Conservation (phyloP, 1,140 invertebrate species). For the Bombus fervidus region DNA sequence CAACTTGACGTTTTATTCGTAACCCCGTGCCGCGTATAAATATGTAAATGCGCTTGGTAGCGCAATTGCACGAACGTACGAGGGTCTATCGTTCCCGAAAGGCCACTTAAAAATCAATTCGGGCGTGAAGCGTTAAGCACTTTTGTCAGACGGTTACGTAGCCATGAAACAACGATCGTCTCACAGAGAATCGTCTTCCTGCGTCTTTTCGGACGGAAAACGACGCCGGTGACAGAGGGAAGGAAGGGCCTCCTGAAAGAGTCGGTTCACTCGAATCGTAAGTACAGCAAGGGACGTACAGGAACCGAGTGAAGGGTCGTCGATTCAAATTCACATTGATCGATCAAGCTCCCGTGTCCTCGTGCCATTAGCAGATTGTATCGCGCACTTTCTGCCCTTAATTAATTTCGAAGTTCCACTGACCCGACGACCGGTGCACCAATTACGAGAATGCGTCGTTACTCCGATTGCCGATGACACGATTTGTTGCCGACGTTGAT, state of each 20-base stretch:
- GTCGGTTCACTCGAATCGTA: slow-evolving; percentile 50
- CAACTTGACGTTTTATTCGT: neutral
- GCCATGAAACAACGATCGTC: slow-evolving; percentile 62
- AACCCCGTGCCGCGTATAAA: neutral
- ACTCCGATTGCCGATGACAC: slow-evolving; percentile 39
- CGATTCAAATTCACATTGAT: slow-evolving; percentile 71
- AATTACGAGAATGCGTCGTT: slow-evolving; percentile 68
- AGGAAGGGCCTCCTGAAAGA: slow-evolving; percentile 44
- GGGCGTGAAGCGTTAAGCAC: slow-evolving; percentile 28
- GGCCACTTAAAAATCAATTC: slow-evolving; percentile 42
- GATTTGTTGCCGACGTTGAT: slow-evolving; percentile 21
- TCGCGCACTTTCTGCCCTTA: slow-evolving; percentile 67
- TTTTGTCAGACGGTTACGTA: slow-evolving; percentile 29
- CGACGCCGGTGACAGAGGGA: slow-evolving; percentile 24
- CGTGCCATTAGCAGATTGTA: slow-evolving; percentile 79
- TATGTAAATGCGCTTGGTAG: slow-evolving; percentile 26
- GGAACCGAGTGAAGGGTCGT: slow-evolving; percentile 38
- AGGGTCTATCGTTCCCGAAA: slow-evolving; percentile 16
- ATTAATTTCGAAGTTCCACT: slow-evolving; percentile 74
- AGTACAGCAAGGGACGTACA: slow-evolving; percentile 37
- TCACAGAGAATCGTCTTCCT: slow-evolving; percentile 18
- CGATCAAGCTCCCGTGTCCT: slow-evolving; percentile 56
- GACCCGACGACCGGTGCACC: slow-evolving; percentile 67
- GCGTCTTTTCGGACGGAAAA: slow-evolving; percentile 55
- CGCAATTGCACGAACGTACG: neutral